Base-by-base conservation (phyloP, 2,113 vertebrate genomes). In the Uria aalge region DNA sequence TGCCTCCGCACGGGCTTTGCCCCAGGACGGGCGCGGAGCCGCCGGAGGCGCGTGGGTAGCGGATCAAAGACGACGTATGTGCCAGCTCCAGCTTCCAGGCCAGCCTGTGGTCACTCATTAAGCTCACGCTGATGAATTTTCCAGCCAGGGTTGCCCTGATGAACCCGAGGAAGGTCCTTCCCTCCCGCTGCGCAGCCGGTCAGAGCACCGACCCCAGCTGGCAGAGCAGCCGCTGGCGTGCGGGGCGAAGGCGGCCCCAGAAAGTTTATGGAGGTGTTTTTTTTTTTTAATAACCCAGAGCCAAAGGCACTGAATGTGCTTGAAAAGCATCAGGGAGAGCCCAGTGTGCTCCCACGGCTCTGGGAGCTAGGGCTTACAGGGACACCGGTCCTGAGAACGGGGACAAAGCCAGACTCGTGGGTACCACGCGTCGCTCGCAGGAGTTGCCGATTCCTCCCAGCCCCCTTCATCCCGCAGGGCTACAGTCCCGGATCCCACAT, bases 241-340 rank as follows among this genome's bases (percentile, higher is more conserved):
- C 4, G 0, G 36, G 43, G 55, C 0, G 4, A 11, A 6, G 4
- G 32, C 0, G 2, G 41, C 14, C 4, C 32, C 4, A 0, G 3
- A 7, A 64, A 77, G n/a, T 8, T 8, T 76, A 41, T 5, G 30
- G 5, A 34, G 17, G 4, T 5, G 8, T 19, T 12, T 27, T 3
- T 27, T 68, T 75, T 36, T 50, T 38, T n/a, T 21, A 3, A n/a
- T 5, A 57, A 71, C 12, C 9, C 24, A 3, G 1, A 50, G 4
- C 9, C 29, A 63, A 84, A 80, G 0, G 2, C 36, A 43, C 15
- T 22, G 23, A 56, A 52, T 0, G 5, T 16, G 67, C 38, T 80
- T 18, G 24, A 17, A 90, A 47, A 67, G 11, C 53, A 71, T 2
- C 55, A 12, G 21, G 30, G 34, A 71, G 74, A 91, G 36, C 22